phyloP scores from a whole-genome alignment of 2,888 invertebrate species.

The Chrysomela aeneicollis region DNA sequence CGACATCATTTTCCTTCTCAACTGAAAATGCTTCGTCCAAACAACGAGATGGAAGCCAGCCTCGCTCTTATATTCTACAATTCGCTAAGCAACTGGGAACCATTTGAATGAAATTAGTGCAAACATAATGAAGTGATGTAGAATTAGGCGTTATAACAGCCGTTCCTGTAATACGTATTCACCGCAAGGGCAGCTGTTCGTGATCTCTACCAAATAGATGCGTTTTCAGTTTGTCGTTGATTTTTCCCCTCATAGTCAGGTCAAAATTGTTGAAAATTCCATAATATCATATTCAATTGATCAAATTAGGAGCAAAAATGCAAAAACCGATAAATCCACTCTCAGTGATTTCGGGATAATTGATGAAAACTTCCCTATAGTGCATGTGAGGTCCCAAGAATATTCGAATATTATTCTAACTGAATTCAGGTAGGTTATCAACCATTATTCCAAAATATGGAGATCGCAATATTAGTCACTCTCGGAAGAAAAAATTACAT shows the following conservation, averaged over 20 bases:
- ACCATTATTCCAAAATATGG: too few species aligned
- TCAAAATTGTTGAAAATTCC: constrained; percentile 26
- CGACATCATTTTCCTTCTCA: background rate
- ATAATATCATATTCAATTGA: too few species aligned
- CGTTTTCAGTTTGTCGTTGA: constrained; percentile 28
- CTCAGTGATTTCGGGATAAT: too few species aligned
- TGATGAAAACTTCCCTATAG: too few species aligned
- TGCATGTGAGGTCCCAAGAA: too few species aligned
- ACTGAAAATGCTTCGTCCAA: background rate
- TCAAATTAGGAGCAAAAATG: too few species aligned
- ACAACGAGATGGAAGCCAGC: background rate
- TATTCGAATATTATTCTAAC: too few species aligned
- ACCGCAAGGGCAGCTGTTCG: constrained; percentile 51
- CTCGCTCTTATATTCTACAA: constrained; percentile 8
- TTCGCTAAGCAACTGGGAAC: constrained; percentile 28
- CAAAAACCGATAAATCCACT: too few species aligned
- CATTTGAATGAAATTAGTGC: constrained; percentile 52
- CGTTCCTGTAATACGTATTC: constrained; percentile 43
- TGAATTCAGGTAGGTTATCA: too few species aligned
- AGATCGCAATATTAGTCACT: too few species aligned
- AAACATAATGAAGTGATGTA: constrained; percentile 53
- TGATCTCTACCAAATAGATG: constrained; percentile 45
- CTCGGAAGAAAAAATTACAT: too few species aligned
- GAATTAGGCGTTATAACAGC: constrained; percentile 49
- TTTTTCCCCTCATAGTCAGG: constrained; percentile 13